Base-by-base conservation (phyloP, 2,888 invertebrate genomes). In the Leuctra nigra region DNA sequence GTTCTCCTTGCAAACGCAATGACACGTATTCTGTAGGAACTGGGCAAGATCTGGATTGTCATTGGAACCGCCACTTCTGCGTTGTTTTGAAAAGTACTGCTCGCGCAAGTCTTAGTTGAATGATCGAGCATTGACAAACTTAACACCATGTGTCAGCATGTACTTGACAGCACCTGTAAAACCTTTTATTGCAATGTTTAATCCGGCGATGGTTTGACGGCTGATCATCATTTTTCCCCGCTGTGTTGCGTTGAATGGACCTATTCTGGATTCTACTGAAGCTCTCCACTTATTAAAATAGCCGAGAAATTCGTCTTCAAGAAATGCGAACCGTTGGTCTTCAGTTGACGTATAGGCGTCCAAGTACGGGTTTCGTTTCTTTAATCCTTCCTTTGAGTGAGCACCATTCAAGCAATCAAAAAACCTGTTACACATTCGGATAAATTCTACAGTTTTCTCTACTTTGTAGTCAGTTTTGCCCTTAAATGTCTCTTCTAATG, bases 71-170 rank as follows among this genome's bases (percentile, higher is more conserved):
- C 50, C 25, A 20, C 35, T 36, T 9, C 22, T 7, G 20, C 52
- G 52, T 14, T 52, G 52, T 16, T 52, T 33, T n/a, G 18, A 14
- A 20, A 52, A 52, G 22, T 52, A 52, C 33, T 52, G 52, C 23
- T 52, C 52, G 6, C 25, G 14, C 14, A 13, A 14, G 16, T 52
- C 52, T 52, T 52, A 33, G 14, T 36, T 36, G 14, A 52, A 52
- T 4, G 7, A 29, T 7, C 29, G 29, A 29, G 29, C 29, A 11
- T 29, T 11, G 29, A 29, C 29, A 29, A 29, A 29, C 11, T 29
- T 29, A 11, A 29, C 29, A 29, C 29, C 29, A 11, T 29, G 29
- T 29, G 6, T 11, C 29, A 29, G 29, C 29, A 29, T 7, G 29
- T 29, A 29, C 29, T 11, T 29, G 6, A 29, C 29, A 7, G 29